A percentile compares a stretch with the other conserved stretches of the same genome.
These are phyloP conservation scores for Yoshiicerus persimilis DNA, from an alignment of 1,140 invertebrate genomes.

Conservation along the genomic window DNA sequence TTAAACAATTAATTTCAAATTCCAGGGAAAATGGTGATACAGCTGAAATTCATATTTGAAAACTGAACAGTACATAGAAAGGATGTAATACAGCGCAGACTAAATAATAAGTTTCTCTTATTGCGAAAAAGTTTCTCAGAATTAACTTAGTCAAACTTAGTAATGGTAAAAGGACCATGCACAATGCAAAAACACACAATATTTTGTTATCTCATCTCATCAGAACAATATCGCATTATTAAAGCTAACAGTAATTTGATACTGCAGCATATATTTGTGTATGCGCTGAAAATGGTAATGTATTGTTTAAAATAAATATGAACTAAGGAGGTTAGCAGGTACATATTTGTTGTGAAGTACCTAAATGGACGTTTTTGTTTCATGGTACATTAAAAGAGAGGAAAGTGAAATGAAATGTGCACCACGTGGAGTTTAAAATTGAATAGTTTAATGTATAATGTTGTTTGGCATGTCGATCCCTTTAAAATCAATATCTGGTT, in stretches of 20 bases:
- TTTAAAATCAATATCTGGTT: slow-evolving; percentile 13
- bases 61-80: no score
- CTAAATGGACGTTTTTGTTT: background rate
- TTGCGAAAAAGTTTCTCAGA: no score
- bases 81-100: no score
- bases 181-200: background rate
- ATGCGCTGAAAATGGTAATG: background rate
- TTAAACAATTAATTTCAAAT: no score
- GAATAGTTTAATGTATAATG: background rate
- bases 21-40: no score
- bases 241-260: background rate
- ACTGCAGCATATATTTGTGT: background rate
- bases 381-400: background rate
- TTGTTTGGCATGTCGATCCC: background rate
- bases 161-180: background rate
- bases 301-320: no score
- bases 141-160: no score
- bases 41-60: no score
- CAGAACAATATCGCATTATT: background rate
- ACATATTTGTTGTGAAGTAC: background rate
- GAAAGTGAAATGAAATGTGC: background rate
- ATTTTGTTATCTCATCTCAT: background rate
- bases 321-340: background rate
- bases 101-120: no score
- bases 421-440: slow-evolving; percentile 16